Evolutionary conservation across 2,113 vertebrate genomes (phyloP).

Genomic region (Addax nasomaculatus): DNA sequence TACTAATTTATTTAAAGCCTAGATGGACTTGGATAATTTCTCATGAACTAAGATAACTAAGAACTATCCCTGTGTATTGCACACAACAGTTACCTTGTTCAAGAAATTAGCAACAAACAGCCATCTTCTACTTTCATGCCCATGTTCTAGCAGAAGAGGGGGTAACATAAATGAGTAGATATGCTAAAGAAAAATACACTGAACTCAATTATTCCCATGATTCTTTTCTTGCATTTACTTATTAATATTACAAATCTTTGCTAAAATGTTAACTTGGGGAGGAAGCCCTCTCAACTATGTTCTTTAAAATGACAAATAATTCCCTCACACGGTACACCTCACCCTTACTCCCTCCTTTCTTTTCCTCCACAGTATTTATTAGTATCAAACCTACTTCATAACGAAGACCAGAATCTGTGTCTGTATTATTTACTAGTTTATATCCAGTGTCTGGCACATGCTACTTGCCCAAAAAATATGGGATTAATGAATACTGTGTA

Average conservation of each 20-base stretch:
- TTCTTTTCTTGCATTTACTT: neutral
- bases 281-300: neutral
- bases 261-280: neutral
- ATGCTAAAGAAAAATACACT: neutral
- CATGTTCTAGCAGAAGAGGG: neutral
- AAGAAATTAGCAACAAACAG: neutral
- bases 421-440: neutral
- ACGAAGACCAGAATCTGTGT: neutral
- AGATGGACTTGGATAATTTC: neutral
- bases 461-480: neutral
- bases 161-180: neutral
- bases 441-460: neutral
- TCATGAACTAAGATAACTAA: neutral
- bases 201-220: neutral
- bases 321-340: rapidly evolving
- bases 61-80: neutral
- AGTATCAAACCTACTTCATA: neutral
- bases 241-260: neutral
- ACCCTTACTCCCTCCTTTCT: neutral
- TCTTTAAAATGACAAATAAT: neutral
- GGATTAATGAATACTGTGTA: rapidly evolving
- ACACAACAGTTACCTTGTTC: neutral
- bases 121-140: neutral
- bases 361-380: no score
- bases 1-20: neutral